These are phyloP conservation scores for Cephalophus harveyi DNA, from an alignment of 2,113 vertebrate species.

Conservation along the genomic window DNA sequence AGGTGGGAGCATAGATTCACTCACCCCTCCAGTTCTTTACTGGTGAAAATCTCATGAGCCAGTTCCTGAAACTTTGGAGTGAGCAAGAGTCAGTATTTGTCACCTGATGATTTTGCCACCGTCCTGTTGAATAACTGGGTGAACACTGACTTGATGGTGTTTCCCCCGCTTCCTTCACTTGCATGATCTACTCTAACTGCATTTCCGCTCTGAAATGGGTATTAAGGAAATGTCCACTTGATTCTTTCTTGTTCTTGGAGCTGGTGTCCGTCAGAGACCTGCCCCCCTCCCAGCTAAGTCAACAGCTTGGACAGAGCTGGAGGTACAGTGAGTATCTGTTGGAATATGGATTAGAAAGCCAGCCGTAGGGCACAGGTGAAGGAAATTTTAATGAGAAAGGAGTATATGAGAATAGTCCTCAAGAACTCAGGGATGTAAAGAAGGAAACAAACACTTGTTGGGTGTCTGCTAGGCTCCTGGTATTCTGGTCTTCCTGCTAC, in stretches of 20 bases:
- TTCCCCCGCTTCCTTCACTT: neutral
- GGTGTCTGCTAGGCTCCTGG: neutral
- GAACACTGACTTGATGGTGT: neutral
- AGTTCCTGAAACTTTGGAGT: neutral
- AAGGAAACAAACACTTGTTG: neutral
- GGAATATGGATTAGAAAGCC: neutral
- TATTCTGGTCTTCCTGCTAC: neutral
- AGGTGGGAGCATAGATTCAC: fast-evolving
- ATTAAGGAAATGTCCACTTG: neutral
- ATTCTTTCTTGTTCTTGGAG: neutral
- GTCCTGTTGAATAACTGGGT: neutral
- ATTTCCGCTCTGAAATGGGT: neutral
- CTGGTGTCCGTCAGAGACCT: neutral
- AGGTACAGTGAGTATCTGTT: no score
- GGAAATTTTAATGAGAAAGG: neutral
- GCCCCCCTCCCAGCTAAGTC: neutral
- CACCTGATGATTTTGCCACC: neutral
- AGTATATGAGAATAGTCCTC: neutral
- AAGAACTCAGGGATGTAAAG: neutral
- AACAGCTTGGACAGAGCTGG: neutral
- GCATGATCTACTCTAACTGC: neutral
- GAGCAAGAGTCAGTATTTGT: neutral
- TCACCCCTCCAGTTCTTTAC: neutral
- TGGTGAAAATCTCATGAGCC: neutral
- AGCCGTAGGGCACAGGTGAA: neutral